Evolutionary conservation across 2,888 invertebrate genomes (phyloP).

Genomic region (Hydrotaea cyrtoneurina): DNA sequence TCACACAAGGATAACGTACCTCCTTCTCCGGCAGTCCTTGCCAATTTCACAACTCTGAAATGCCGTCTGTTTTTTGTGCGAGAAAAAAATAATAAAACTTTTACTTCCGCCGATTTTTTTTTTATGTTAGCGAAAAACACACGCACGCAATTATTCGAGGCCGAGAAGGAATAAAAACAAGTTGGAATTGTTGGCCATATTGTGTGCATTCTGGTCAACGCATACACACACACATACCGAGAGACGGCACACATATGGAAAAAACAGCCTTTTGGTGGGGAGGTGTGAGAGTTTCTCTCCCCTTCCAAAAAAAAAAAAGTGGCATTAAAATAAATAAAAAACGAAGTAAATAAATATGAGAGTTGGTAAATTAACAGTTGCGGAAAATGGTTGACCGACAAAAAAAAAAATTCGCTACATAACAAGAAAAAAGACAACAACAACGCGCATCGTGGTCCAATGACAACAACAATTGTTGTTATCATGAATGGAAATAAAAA

Average conservation of each 20-base stretch:
- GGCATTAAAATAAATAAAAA: conserved; percentile 40
- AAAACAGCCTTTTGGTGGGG: not conserved
- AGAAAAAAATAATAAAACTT: conserved; percentile 60
- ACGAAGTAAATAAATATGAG: conserved; percentile 56
- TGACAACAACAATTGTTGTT: conserved; percentile 17
- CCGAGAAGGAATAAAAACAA: conserved; percentile 57
- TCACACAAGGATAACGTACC: conserved; percentile 48
- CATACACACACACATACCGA: conserved; percentile 51
- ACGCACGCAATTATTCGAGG: not conserved
- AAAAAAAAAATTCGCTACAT: conserved; percentile 38
- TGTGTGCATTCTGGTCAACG: conserved; percentile 70
- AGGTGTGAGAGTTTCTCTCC: conserved; percentile 16
- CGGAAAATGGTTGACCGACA: conserved; percentile 72
- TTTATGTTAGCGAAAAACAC: conserved; percentile 42
- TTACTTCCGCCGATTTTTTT: conserved; percentile 58
- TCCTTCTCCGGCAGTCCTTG: conserved; percentile 1
- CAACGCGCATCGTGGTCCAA: not conserved
- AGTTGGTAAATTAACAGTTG: conserved; percentile 73
- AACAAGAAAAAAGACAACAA: conserved; percentile 17
- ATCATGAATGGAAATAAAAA: conserved; percentile 4
- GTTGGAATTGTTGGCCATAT: conserved; percentile 70
- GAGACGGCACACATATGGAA: conserved; percentile 13
- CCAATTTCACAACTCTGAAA: not conserved
- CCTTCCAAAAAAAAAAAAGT: conserved; percentile 23
- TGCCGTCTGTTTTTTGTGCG: conserved; percentile 22